These are phyloP conservation scores for Connochaetes taurinus DNA, from an alignment of 2,113 vertebrate species.

Conservation along the genomic window DNA sequence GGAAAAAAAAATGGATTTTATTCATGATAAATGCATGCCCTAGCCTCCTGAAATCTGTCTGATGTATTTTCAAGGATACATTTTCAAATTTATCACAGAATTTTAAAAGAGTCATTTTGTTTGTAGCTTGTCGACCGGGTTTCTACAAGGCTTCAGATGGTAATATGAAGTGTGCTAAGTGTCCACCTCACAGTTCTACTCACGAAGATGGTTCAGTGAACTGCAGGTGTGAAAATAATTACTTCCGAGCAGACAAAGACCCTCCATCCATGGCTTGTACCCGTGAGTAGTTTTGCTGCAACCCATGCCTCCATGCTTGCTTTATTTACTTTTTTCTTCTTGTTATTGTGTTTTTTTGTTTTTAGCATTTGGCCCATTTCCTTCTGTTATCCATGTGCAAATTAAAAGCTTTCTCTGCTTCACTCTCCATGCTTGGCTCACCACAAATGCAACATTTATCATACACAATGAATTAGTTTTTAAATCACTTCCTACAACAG, in stretches of 20 bases:
- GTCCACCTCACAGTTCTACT: conserved; percentile 94
- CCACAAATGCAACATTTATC: conserved; percentile 53
- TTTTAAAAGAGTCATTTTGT: conserved; percentile 34
- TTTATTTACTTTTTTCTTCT: conserved; percentile 38
- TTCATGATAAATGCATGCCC: not conserved
- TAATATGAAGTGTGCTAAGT: conserved; percentile 93
- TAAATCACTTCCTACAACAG: conserved; percentile 17
- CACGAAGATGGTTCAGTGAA: conserved; percentile 90
- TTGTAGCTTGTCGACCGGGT: conserved; percentile 90
- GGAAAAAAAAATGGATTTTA: not conserved
- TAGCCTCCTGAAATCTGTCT: not conserved
- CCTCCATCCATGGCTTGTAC: conserved; percentile 97
- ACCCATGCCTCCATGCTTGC: conserved; percentile 70
- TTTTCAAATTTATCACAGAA: not conserved
- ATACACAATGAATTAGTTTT: conserved; percentile 11
- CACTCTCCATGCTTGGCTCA: conserved; percentile 69
- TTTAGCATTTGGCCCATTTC: conserved; percentile 47
- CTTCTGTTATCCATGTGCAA: conserved; percentile 52
- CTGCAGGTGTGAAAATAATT: conserved; percentile 98
- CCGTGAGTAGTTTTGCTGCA: conserved; percentile 86
- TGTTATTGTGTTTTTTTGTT: not conserved
- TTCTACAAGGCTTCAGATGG: conserved; percentile 95
- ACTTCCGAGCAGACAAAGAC: conserved; percentile 95
- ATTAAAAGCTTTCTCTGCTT: conserved; percentile 40
- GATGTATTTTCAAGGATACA: not conserved